These are phyloP conservation scores for Ptilodon capucinus DNA, from an alignment of 2,888 invertebrate species.

Conservation along the genomic window DNA sequence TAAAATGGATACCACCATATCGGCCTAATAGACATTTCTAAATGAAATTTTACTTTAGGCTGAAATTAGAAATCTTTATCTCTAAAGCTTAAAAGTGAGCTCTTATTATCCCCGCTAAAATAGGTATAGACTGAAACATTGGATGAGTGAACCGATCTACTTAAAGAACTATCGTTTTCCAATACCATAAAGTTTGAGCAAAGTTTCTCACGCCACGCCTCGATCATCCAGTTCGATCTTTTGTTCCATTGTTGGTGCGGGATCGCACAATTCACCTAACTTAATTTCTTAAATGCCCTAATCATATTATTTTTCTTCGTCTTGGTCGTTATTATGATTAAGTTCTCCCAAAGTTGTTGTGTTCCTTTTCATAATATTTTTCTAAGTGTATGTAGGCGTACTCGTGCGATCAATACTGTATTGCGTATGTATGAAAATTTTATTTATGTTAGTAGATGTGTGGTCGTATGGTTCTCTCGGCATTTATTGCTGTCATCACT, in stretches of 20 bases:
- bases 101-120: conserved; percentile 11
- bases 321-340: conserved; percentile 32
- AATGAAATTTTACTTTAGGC: not conserved
- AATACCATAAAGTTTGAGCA: conserved; percentile 52
- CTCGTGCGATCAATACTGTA: too few relatives aligned
- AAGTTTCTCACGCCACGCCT: conserved; percentile 48
- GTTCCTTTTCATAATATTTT: too few relatives aligned
- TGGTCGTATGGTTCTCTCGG: too few relatives aligned
- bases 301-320: conserved; percentile 48
- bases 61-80: not conserved
- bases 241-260: conserved; percentile 49
- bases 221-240: conserved; percentile 48
- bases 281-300: conserved; percentile 51
- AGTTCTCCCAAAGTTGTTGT: conserved; percentile 9
- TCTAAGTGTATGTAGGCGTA: too few relatives aligned
- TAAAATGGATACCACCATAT: not conserved
- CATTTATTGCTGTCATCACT: not conserved
- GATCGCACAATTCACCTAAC: conserved; percentile 36
- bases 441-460: too few relatives aligned
- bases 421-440: too few relatives aligned
- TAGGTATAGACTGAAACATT: conserved; percentile 27
- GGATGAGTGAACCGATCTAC: conserved; percentile 23
- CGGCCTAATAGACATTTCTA: not conserved
- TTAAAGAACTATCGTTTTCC: conserved; percentile 50
- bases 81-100: conserved; percentile 6